Evolutionary conservation across 35 echinoderm and acorn worm species (phyloP).

Genomic region (Apostichopus parvimensis): DNA sequence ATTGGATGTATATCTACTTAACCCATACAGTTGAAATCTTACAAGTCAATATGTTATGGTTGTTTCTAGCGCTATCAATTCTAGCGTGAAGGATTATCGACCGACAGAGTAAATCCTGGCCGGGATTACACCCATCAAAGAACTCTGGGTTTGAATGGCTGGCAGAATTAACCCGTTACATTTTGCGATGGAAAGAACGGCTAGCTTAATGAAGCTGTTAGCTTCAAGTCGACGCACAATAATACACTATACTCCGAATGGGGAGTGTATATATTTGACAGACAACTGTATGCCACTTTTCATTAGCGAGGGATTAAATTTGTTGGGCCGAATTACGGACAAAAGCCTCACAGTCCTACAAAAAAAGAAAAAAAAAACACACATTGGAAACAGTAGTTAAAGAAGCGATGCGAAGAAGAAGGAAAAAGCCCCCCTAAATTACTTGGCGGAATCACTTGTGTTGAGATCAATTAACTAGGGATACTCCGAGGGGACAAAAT

Average conservation of each 20-base stretch:
- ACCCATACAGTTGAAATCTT: constrained; percentile 9
- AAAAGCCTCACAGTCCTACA: constrained; percentile 26
- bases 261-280: constrained; percentile 1
- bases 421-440: constrained; percentile 34
- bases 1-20: not conserved
- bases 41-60: constrained; percentile 9
- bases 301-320: constrained; percentile 52
- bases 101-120: not conserved
- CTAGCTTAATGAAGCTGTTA: constrained; percentile 24
- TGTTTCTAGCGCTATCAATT: constrained; percentile 15
- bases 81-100: constrained; percentile 45
- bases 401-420: not conserved
- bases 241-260: constrained; percentile 5
- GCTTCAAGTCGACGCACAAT: not conserved
- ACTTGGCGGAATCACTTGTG: constrained; percentile 27
- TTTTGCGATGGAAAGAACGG: constrained; percentile 4
- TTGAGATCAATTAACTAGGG: constrained; percentile 41
- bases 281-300: constrained; percentile 36
- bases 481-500: constrained; percentile 38
- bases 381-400: constrained; percentile 26
- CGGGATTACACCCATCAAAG: constrained; percentile 26
- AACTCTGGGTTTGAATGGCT: not conserved
- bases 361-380: too few relatives aligned
- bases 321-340: constrained; percentile 43
- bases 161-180: constrained; percentile 11